Conservation (phyloP, 2,888 invertebrate species). For the Rhingia rostrata region DNA sequence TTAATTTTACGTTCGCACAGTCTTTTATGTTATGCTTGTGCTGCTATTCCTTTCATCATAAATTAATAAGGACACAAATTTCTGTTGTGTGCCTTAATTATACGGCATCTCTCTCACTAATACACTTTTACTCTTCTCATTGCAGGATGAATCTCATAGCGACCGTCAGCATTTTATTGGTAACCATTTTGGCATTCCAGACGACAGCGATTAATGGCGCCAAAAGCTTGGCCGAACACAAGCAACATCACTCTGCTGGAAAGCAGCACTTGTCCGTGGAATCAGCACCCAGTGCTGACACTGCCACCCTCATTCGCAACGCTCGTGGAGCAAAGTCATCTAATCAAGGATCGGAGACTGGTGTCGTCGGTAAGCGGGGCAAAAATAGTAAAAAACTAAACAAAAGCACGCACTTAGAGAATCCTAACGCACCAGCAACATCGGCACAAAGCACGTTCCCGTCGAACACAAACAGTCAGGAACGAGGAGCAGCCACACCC, state of each 20-base stretch:
- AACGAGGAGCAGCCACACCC: conserved; percentile 43
- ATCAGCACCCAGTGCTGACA: conserved; percentile 65
- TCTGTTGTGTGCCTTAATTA: conserved; percentile 39
- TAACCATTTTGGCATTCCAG: conserved; percentile 78
- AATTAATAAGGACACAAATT: conserved; percentile 33
- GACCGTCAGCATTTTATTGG: conserved; percentile 76
- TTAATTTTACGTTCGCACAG: conserved; percentile 22
- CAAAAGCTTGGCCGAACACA: conserved; percentile 75
- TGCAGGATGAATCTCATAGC: conserved; percentile 78
- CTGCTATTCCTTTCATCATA: conserved; percentile 14
- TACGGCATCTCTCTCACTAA: conserved; percentile 19
- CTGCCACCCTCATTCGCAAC: conserved; percentile 77
- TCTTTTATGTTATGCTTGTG: conserved; percentile 5
- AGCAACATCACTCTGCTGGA: conserved; percentile 59
- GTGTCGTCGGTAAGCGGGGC: conserved; percentile 78
- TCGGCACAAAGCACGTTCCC: conserved; percentile 76
- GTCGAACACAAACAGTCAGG: conserved; percentile 58
- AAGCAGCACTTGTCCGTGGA: conserved; percentile 73
- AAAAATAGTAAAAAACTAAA: conserved; percentile 80
- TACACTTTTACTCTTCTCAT: conserved; percentile 31
- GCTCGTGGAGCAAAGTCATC: conserved; percentile 77
- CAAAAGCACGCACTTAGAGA: conserved; percentile 72
- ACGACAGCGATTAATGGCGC: conserved; percentile 78
- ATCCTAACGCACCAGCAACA: conserved; percentile 75
- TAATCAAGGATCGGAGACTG: conserved; percentile 51